phyloP scores from a whole-genome alignment of 2,113 vertebrate species.

The Seriola quinqueradiata region DNA sequence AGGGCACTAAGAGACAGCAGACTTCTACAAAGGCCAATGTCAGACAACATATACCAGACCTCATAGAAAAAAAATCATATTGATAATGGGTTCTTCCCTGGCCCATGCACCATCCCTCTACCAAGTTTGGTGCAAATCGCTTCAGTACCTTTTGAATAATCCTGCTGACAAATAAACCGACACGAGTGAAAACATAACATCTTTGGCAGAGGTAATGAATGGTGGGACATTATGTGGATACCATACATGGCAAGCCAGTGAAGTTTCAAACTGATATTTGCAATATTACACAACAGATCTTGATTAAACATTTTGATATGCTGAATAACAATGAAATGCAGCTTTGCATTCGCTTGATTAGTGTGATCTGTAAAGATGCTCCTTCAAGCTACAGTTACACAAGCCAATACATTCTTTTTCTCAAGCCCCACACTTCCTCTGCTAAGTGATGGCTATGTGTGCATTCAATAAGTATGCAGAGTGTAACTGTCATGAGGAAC shows the following conservation, averaged over 20 bases:
- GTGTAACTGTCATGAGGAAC: slow-evolving; percentile 3
- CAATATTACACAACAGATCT: neutral
- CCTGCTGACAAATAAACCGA: no score
- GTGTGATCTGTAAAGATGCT: neutral
- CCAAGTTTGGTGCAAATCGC: no score
- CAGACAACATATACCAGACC: no score
- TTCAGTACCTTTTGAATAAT: no score
- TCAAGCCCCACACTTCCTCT: neutral
- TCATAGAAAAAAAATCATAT: no score
- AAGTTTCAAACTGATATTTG: neutral
- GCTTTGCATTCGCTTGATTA: neutral
- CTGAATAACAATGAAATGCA: neutral
- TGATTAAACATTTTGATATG: neutral
- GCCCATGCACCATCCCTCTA: no score
- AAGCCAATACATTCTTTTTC: neutral
- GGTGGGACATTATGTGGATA: neutral
- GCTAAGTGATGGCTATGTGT: neutral
- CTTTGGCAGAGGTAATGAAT: neutral
- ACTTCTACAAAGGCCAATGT: no score
- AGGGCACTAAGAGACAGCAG: no score
- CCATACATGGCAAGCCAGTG: neutral
- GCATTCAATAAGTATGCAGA: slow-evolving; percentile 25
- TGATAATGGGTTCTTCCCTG: no score
- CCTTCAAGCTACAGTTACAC: neutral
- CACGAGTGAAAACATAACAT: no score